Evolutionary conservation across 2,797 vertebrate genomes (phyloP), one percentile per base, ranked within the genome.

Genomic region (Vultur gryphus): DNA sequence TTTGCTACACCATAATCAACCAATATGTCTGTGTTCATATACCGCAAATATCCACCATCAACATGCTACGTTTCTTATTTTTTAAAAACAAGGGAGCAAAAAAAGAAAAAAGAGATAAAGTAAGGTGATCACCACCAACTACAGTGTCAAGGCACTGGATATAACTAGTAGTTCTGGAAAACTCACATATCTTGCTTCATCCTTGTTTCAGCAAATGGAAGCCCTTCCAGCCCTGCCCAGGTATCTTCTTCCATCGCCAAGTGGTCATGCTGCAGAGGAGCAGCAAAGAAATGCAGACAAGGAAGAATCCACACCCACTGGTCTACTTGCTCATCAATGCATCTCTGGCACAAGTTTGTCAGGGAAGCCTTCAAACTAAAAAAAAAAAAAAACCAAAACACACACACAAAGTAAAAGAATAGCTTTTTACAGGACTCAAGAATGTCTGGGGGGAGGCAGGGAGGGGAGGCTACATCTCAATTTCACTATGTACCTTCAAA

Each of bases 301-400:
- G 99, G 99, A n/a, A 99, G 93, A 8, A 97, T 62, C 90, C 98
- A 86, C 90, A 99, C 97, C 99, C 99, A 99, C 7, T 14, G 7
- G 4, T 51, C 13, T 2, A 96, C 4, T 0, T 4, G 2, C 1
- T 0, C 0, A 2, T 86, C 58, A 5, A 98, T 86, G 77, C 98
- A 98, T 3, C 0, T 39, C 8, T 19, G 70, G 88, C 95, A 98
- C 26, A 98, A 43, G 13, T 0, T 1, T 8, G 11, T 81, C 91
- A 98, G 51, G 13, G 1, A 0, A 1, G 0, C 0, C 24, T 29
- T 71, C 95, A 97, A 93, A 2, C 98, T 98, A 10, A 46, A 62
- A 51, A 4, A 44, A 70, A 28, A 33, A 5, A 41, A 75, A 37
- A 1, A 16, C 0, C 21, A 64, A 48, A 58, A 26, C 18, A 62